Base-by-base conservation (phyloP, 2,888 invertebrate species). In the Apeira syringaria region DNA sequence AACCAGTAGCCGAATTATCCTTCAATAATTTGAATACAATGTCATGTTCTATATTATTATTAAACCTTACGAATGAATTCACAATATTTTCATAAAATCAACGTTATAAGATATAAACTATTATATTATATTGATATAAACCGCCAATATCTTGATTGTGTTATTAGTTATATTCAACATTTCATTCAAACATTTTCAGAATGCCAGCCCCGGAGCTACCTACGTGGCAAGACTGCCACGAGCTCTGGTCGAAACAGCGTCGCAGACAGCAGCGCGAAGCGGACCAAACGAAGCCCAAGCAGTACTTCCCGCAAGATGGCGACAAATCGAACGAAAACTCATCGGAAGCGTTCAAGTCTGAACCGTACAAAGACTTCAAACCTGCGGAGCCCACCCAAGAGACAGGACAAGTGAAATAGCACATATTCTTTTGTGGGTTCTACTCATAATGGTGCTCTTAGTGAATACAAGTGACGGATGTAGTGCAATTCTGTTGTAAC, bases 151-250 rank as follows among this genome's bases (percentile, higher is more conserved):
- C n/a, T n/a, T n/a, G n/a, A n/a, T n/a, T n/a, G n/a, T n/a, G n/a
- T n/a, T n/a, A n/a, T n/a, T n/a, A n/a, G n/a, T n/a, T n/a, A n/a
- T n/a, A n/a, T n/a, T n/a, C n/a, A n/a, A n/a, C n/a, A n/a, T n/a
- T n/a, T n/a, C 4, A 20, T 20, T 7, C 20, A 20, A 20, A 20
- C 7, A 20, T 20, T 20, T 20, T 7, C 76, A 96, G 96, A 81
- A 96, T 97, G 94, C 91, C 94, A 33, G 94, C 94, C 0, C 96
- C 96, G 0, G 94, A 94, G 77, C 86, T 99, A 55, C 99, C 99
- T 0, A 96, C 95, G 17, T 97, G 97, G 94, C 99, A 99, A 84
- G 99, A 99, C 86, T 99, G 99, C 78, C 99, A 99, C 89, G 99
- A 99, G 84, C 92, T 99, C 72, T 99, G 99, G 99, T 97, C 98